These are phyloP conservation scores for Geophilus truncorum DNA, from an alignment of 2,888 invertebrate genomes.

Conservation along the genomic window DNA sequence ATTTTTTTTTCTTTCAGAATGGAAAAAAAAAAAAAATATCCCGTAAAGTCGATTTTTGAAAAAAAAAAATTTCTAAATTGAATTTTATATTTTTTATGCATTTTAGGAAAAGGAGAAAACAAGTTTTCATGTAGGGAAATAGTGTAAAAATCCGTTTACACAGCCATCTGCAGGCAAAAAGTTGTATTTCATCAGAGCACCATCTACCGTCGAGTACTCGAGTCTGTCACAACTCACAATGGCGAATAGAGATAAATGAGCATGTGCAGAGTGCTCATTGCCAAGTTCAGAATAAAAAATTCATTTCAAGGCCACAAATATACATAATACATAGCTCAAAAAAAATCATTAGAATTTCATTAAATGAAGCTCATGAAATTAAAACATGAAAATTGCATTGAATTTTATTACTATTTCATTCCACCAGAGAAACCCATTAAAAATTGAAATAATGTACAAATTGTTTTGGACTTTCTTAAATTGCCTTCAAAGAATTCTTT, in stretches of 20 bases:
- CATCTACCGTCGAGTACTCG: neutral
- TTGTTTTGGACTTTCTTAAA: too few relatives aligned
- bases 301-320: neutral
- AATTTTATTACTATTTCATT: too few relatives aligned
- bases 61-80: neutral
- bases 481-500: too few relatives aligned
- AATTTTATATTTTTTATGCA: neutral
- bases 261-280: neutral
- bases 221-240: neutral
- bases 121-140: neutral
- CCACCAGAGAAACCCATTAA: too few relatives aligned
- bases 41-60: neutral
- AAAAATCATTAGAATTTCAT: neutral
- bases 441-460: too few relatives aligned
- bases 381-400: too few relatives aligned
- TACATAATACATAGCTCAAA: neutral
- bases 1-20: neutral
- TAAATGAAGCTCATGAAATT: too few relatives aligned
- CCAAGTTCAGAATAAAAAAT: slow-evolving; percentile 1
- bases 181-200: neutral
- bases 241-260: neutral
- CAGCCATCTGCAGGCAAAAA: neutral
- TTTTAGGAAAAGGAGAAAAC: neutral
- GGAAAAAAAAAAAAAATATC: neutral
- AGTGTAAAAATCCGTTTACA: neutral